Evolutionary conservation across 2,113 vertebrate species (phyloP).

Genomic region (Cathartes aura): DNA sequence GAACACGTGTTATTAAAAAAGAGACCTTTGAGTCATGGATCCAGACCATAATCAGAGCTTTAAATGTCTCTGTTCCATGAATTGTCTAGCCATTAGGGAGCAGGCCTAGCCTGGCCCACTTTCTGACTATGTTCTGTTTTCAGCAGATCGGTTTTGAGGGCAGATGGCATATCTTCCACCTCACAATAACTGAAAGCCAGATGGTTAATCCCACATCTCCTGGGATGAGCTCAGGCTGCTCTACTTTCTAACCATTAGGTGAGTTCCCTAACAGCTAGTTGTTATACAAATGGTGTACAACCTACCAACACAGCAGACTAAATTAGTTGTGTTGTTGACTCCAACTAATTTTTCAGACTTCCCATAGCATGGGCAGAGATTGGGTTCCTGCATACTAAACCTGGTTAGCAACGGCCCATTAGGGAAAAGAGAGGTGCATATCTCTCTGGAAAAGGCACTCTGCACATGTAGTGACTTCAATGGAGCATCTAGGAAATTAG

Average conservation of each 20-base stretch:
- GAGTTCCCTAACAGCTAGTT: not conserved
- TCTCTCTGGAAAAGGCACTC: not conserved
- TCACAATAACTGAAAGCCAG: not conserved
- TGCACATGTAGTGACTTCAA: not conserved
- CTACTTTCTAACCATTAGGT: not conserved
- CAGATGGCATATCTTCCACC: not conserved
- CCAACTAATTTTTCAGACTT: not conserved
- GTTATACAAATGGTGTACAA: not conserved
- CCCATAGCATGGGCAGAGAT: not conserved
- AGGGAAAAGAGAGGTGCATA: not conserved
- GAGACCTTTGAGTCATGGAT: not conserved
- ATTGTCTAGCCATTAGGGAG: not conserved
- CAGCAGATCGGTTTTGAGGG: not conserved
- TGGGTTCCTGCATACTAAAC: not conserved
- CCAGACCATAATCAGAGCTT: not conserved
- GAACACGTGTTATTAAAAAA: not conserved
- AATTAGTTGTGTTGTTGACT: not conserved
- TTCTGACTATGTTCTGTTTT: not conserved
- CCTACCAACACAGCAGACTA: not conserved
- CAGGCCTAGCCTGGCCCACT: not conserved
- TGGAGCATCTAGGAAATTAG: not conserved
- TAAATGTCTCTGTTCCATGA: not conserved
- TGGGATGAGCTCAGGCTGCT: not conserved
- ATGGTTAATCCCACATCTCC: not conserved
- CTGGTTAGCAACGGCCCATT: not conserved